Evolutionary conservation across 2,113 vertebrate genomes (phyloP).

Genomic region (Festucalex cinctus): DNA sequence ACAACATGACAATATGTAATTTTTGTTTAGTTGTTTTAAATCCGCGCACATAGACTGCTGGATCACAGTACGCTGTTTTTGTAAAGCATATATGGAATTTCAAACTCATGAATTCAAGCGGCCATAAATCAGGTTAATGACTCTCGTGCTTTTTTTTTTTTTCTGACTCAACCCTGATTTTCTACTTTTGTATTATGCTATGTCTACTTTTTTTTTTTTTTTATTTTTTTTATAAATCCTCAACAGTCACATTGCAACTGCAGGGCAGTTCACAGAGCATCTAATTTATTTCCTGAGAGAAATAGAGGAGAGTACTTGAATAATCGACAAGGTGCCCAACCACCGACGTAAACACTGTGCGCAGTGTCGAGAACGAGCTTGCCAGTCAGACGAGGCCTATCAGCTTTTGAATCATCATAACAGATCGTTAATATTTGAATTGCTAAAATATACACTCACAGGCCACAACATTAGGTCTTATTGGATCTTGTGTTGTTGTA

Average conservation of each 20-base stretch:
- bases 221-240: conserved; percentile 30
- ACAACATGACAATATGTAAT: conserved; percentile 37
- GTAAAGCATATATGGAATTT: conserved; percentile 32
- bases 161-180: conserved; percentile 35
- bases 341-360: conserved; percentile 69
- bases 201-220: conserved; percentile 44
- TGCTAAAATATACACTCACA: background rate
- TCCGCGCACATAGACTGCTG: conserved; percentile 54
- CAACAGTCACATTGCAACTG: conserved; percentile 76
- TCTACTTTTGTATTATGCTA: conserved; percentile 62
- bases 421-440: background rate
- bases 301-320: conserved; percentile 73
- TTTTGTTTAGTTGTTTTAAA: conserved; percentile 18
- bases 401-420: conserved; percentile 24
- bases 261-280: conserved; percentile 80
- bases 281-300: conserved; percentile 76
- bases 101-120: conserved; percentile 38
- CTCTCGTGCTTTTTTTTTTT: conserved; percentile 34
- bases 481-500: background rate
- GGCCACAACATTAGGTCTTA: background rate
- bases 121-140: conserved; percentile 56
- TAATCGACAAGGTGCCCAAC: conserved; percentile 76
- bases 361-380: conserved; percentile 53
- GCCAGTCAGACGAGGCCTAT: conserved; percentile 34
- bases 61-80: conserved; percentile 33